These are phyloP conservation scores for Tenodera sinensis DNA, from an alignment of 2,888 invertebrate species.

Conservation along the genomic window DNA sequence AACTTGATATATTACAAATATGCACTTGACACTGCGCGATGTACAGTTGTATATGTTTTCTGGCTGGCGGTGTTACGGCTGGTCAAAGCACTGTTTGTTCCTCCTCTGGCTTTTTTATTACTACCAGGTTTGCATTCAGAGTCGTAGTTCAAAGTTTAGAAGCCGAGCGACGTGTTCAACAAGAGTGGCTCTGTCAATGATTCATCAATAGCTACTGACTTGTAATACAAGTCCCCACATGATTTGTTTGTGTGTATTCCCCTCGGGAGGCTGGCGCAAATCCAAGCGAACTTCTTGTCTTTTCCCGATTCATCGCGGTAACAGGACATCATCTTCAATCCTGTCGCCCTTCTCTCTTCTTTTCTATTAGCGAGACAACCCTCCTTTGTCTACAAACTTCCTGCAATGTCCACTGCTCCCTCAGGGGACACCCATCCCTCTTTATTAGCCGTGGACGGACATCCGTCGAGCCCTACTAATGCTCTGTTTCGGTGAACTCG, in stretches of 20 bases:
- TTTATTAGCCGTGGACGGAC: background rate
- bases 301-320: background rate
- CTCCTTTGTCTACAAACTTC: background rate
- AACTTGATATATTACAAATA: no score
- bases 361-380: background rate
- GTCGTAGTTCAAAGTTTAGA: no score
- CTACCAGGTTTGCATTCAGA: no score
- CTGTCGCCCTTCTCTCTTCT: background rate
- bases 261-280: background rate
- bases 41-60: no score
- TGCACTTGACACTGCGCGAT: no score
- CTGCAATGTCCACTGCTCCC: background rate
- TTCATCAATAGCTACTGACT: background rate
- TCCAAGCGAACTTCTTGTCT: background rate
- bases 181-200: background rate
- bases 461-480: background rate
- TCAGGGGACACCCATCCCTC: background rate
- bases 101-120: no score
- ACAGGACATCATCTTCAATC: background rate
- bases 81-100: no score
- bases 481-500: background rate
- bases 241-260: background rate
- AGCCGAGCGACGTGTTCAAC: background rate
- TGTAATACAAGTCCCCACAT: background rate
- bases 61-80: no score